A percentile compares a stretch with the other conserved stretches of the same genome.
Conservation (phyloP, 2,113 vertebrate genomes). For the Melierax canorus region DNA sequence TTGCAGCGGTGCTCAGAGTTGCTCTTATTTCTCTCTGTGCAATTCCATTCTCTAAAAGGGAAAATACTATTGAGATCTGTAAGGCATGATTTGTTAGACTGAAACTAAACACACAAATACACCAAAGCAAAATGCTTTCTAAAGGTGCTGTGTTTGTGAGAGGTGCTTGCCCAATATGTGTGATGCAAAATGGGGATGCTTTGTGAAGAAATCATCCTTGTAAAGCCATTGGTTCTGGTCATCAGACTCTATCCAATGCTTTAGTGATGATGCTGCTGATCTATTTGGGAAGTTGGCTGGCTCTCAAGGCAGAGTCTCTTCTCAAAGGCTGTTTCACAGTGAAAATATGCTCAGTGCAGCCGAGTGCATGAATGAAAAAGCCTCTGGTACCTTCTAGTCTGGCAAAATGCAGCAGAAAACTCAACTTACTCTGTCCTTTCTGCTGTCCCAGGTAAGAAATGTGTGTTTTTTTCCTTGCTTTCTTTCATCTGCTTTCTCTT, state of each 20-base stretch:
- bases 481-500: neutral
- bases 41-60: slow-evolving; percentile 41
- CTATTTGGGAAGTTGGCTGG: slow-evolving; percentile 94
- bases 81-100: slow-evolving; percentile 63
- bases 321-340: slow-evolving; percentile 88
- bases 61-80: slow-evolving; percentile 21
- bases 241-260: slow-evolving; percentile 89
- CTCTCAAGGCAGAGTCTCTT: slow-evolving; percentile 85
- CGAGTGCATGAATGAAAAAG: slow-evolving; percentile 85
- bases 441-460: slow-evolving; percentile 93
- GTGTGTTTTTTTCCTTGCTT: neutral
- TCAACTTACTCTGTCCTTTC: slow-evolving; percentile 84
- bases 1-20: slow-evolving; percentile 41
- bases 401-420: slow-evolving; percentile 87
- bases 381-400: slow-evolving; percentile 85
- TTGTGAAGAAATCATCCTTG: slow-evolving; percentile 86
- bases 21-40: neutral
- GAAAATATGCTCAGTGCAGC: slow-evolving; percentile 98
- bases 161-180: slow-evolving; percentile 68
- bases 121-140: slow-evolving; percentile 45
- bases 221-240: slow-evolving; percentile 96
- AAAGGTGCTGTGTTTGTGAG: slow-evolving; percentile 61
- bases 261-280: slow-evolving; percentile 94
- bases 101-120: slow-evolving; percentile 58
- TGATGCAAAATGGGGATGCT: slow-evolving; percentile 76